Conservation (phyloP, 2,797 vertebrate species). For the Lateolabrax maculatus region DNA sequence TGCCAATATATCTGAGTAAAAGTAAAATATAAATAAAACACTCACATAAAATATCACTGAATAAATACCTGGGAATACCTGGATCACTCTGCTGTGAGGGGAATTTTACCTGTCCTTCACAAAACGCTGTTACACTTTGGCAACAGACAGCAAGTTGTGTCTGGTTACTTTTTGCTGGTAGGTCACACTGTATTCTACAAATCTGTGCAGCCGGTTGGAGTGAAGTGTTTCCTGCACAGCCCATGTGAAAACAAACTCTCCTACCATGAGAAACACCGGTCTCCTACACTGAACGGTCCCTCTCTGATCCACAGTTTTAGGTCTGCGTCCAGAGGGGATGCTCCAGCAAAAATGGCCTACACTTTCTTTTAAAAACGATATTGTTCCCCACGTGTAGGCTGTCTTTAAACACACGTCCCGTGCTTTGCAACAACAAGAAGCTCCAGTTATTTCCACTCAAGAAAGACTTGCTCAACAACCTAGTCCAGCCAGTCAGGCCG, state of each 20-base stretch:
- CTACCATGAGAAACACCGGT: neutral
- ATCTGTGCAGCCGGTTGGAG: neutral
- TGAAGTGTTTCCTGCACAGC: neutral
- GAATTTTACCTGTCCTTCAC: too few relatives aligned
- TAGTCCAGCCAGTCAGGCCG: constrained; percentile 43
- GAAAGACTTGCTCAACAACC: constrained; percentile 29
- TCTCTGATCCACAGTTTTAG: neutral
- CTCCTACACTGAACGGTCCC: neutral
- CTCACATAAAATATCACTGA: too few relatives aligned
- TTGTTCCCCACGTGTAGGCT: neutral
- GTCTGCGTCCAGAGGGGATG: neutral
- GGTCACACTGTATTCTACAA: neutral
- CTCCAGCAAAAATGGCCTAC: neutral
- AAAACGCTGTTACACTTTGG: too few relatives aligned
- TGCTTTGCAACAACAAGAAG: neutral
- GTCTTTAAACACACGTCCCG: neutral
- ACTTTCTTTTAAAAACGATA: neutral
- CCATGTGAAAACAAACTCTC: constrained; percentile 5
- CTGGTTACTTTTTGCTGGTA: neutral
- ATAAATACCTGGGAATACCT: too few relatives aligned
- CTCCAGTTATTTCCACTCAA: neutral
- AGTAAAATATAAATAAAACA: too few relatives aligned
- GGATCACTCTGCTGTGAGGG: too few relatives aligned
- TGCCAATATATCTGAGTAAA: too few relatives aligned
- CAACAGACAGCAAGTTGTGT: neutral